phyloP scores from a whole-genome alignment of 2,113 vertebrate species.

The Atrichornis clamosus region DNA sequence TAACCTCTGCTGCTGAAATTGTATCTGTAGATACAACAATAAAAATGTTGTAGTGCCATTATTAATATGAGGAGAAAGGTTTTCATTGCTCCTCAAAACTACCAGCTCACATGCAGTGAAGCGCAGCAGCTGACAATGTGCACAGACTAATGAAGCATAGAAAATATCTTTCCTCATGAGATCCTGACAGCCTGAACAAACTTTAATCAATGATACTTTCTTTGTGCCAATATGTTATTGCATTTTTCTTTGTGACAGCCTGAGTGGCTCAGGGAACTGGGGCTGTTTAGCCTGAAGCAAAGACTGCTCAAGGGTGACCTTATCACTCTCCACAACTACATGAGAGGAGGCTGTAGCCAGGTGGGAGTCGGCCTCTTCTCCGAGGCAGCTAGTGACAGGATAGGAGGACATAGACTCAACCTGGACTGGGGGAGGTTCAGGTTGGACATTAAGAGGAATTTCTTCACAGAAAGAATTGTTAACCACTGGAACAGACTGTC shows the following conservation, averaged over 20 bases:
- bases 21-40: not conserved
- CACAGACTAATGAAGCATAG: not conserved
- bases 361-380: not conserved
- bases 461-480: not conserved
- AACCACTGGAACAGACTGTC: not conserved
- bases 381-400: not conserved
- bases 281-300: not conserved
- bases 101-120: not conserved
- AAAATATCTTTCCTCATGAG: not conserved
- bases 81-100: not conserved
- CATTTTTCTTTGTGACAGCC: not conserved
- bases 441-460: not conserved
- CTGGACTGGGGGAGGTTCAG: not conserved
- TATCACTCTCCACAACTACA: fast-evolving
- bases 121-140: not conserved
- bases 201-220: not conserved
- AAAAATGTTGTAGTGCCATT: not conserved
- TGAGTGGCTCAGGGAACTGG: not conserved
- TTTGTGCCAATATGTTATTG: not conserved
- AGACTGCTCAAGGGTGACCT: not conserved
- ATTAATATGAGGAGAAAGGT: not conserved
- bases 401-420: not conserved
- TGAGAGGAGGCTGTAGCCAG: not conserved
- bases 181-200: not conserved
- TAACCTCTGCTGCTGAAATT: not conserved